Base-by-base conservation (phyloP, 2,797 vertebrate species). In the Phrynocephalus guinanensis region DNA sequence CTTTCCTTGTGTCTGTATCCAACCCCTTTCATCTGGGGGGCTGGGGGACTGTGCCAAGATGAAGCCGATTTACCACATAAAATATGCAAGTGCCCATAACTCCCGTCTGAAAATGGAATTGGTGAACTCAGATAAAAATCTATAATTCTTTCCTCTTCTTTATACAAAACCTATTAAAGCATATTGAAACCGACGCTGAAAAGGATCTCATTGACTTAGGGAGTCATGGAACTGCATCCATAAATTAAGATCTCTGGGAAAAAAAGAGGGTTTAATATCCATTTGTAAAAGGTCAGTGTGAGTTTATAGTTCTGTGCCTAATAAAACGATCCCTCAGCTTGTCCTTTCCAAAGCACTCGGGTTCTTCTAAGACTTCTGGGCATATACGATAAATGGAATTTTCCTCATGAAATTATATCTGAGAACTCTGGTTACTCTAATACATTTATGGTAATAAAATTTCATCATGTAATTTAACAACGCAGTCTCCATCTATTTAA, bases 381-480 rank as follows among this genome's bases (percentile, higher is more conserved):
- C 30, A 82, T 38, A 6, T 6, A 84, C 30, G 50, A 2, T 11
- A 86, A 86, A 16, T 84, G 50, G 67, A 87, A 90, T 87, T 66
- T 30, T 68, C 3, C 22, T 86, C 67, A n/a, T 85, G 85, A 94
- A 68, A 68, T 78, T 38, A 85, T 93, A 60, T 81, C 83, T 89
- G 76, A 91, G 82, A 94, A 87, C 2, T 85, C 82, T 63, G 86
- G 80, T 71, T 88, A 81, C 63, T 91, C 67, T 52, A 92, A 93
- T 91, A 72, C 52, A 75, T 83, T 91, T 83, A 85, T 79, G 80
- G 78, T 85, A 81, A 93, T 81, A 79, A 76, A 20, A 50, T 89
- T 89, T 44, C 50, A 67, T 52, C 28, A 88, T 90, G 33, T 88
- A 89, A 93, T 85, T 90, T 85, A 60, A 91, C 93, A 93, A 94